Percentiles rank a stretch among this genome's conserved stretches.
These are phyloP conservation scores for Drosophila kambysellisi DNA, from an alignment of 2,888 invertebrate genomes.

Conservation along the genomic window DNA sequence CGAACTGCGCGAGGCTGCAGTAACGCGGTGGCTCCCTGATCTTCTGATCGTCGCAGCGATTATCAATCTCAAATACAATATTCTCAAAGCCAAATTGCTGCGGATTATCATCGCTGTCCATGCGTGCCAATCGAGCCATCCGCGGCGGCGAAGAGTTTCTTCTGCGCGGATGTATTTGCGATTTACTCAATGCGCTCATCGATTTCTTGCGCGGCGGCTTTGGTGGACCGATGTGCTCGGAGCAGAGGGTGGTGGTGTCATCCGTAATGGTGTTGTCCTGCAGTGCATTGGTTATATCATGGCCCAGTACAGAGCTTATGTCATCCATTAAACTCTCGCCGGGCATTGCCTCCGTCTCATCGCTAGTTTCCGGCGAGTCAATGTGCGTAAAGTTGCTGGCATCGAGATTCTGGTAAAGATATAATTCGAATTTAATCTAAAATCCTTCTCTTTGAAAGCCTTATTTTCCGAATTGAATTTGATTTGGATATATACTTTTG, in stretches of 20 bases:
- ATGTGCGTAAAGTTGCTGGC: conserved; percentile 89
- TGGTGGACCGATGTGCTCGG: conserved; percentile 76
- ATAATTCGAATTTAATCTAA: neutral
- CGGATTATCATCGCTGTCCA: conserved; percentile 83
- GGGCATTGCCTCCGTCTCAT: conserved; percentile 90
- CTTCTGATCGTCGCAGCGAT: conserved; percentile 86
- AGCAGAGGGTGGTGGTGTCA: conserved; percentile 89
- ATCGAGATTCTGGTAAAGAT: conserved; percentile 82
- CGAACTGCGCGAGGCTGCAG: conserved; percentile 93
- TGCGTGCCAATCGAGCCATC: conserved; percentile 86
- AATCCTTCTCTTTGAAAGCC: neutral
- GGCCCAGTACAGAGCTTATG: conserved; percentile 90
- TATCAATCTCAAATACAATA: conserved; percentile 88
- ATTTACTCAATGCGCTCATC: conserved; percentile 48
- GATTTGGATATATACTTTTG: no score
- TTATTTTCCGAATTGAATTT: neutral
- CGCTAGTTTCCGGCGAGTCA: conserved; percentile 93
- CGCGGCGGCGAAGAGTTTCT: conserved; percentile 85
- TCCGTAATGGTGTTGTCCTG: conserved; percentile 90
- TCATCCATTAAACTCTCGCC: conserved; percentile 93
- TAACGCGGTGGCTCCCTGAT: conserved; percentile 88
- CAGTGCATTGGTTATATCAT: conserved; percentile 89
- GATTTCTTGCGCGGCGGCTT: conserved; percentile 77
- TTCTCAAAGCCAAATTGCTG: conserved; percentile 90
- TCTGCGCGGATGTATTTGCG: conserved; percentile 83